Evolutionary conservation across 2,888 invertebrate species (phyloP), one percentile per base, ranked within the genome.

Genomic region (Automeris io): DNA sequence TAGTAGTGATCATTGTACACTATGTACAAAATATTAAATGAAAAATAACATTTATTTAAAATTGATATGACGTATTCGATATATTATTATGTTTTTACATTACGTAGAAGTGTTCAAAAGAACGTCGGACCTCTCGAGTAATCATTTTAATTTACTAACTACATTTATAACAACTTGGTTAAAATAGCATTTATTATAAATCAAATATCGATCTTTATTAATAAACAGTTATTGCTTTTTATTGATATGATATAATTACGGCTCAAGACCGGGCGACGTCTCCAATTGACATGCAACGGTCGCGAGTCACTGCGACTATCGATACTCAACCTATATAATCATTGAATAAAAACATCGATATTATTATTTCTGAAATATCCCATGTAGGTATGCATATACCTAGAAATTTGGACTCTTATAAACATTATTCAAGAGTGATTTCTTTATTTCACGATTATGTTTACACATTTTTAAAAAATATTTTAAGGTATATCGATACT

Each of bases 211-310:
- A 62, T 70, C 61, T 67, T 76, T 77, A 82, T 81, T 73, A 82
- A 81, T 82, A 81, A 81, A 82, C 80, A 80, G 80, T 85, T 85
- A 85, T 85, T 86, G 85, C 85, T 86, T 83, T 76, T 47, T 61
- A 70, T 75, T 85, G 85, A 86, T 85, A 85, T 86, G 85, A 78
- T 72, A n/a, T n/a, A 65, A 63, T 66, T 71, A 70, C 74, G 74
- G 66, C 67, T 64, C 42, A 43, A 42, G 40, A 35, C 33, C n/a
- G 34, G 18, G 37, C 36, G 11, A 11, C 24, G 37, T 33, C 18
- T n/a, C 11, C 12, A n/a, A n/a, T n/a, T n/a, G n/a, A n/a, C n/a
- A n/a, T n/a, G n/a, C n/a, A n/a, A n/a, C n/a, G n/a, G n/a, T n/a
- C n/a, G n/a, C n/a, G n/a, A n/a, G n/a, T n/a, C n/a, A n/a, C n/a